Evolutionary conservation across 2,888 invertebrate genomes (phyloP).

Genomic region (Ypsolopha scabrella): DNA sequence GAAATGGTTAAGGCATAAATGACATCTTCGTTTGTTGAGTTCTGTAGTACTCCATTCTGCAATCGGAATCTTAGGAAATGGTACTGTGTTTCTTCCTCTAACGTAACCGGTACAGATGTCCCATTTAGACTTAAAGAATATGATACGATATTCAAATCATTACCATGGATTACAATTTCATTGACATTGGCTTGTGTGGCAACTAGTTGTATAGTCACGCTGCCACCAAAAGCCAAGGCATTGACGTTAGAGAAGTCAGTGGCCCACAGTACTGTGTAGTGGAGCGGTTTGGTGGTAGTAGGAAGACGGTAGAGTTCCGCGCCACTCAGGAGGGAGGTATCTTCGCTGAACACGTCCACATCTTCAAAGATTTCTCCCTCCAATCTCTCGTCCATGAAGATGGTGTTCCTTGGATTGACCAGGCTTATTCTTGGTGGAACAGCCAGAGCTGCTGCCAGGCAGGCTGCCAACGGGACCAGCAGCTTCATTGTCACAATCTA

Average conservation of each 20-base stretch:
- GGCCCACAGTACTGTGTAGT: constrained; percentile 60
- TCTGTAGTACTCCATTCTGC: constrained; percentile 19
- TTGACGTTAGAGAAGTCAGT: constrained; percentile 35
- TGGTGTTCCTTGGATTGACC: constrained; percentile 34
- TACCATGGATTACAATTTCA: constrained; percentile 42
- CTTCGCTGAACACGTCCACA: constrained; percentile 17
- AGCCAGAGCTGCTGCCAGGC: constrained; percentile 24
- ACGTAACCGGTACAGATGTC: constrained; percentile 11
- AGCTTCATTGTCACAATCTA: constrained; percentile 46
- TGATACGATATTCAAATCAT: constrained; percentile 31
- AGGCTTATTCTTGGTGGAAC: constrained; percentile 16
- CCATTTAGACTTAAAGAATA: constrained; percentile 42
- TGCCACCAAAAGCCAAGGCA: constrained; percentile 36
- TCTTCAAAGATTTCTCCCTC: constrained; percentile 45
- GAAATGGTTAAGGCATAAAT: constrained; percentile 28
- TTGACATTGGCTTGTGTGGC: constrained; percentile 31
- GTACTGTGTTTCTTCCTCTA: constrained; percentile 17
- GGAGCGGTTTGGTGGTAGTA: constrained; percentile 52
- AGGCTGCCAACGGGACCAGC: constrained; percentile 26
- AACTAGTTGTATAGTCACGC: constrained; percentile 34
- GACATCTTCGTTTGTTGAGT: constrained; percentile 11
- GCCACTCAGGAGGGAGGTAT: constrained; percentile 12
- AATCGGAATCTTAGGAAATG: constrained; percentile 34
- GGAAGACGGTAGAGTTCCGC: constrained; percentile 48
- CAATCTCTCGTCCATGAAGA: constrained; percentile 47